Evolutionary conservation across 1,140 invertebrate genomes (phyloP).

Genomic region (Anadara kagoshimensis): DNA sequence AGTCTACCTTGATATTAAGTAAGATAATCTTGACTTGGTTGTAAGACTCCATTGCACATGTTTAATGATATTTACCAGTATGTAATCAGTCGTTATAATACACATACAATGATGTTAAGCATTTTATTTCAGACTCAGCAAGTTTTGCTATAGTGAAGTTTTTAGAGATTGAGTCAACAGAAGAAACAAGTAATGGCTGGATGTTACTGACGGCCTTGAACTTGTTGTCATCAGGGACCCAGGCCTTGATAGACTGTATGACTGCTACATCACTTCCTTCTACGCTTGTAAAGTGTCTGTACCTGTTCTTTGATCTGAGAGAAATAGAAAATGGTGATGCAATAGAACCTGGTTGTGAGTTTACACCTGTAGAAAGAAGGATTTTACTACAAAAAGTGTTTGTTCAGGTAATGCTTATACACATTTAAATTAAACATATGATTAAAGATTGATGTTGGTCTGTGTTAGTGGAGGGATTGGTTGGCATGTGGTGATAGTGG

Average conservation of each 20-base stretch:
- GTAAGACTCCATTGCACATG: no score
- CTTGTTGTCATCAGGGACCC: constrained; percentile 82
- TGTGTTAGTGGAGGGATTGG: no score
- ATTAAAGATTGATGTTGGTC: no score
- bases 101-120: neutral
- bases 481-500: no score
- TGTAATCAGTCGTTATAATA: neutral
- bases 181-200: constrained; percentile 97
- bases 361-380: constrained; percentile 91
- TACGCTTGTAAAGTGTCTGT: constrained; percentile 98
- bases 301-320: constrained; percentile 98
- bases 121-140: constrained; percentile 82
- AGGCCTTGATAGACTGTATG: constrained; percentile 82
- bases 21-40: no score
- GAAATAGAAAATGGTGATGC: constrained; percentile 81
- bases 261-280: constrained; percentile 95
- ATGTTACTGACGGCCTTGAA: constrained; percentile 94
- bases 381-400: constrained; percentile 97
- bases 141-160: constrained; percentile 97
- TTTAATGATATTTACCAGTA: neutral
- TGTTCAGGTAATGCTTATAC: constrained; percentile 83
- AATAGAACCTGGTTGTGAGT: constrained; percentile 82
- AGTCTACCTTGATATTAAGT: no score
- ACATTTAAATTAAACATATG: neutral
- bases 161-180: constrained; percentile 84